Evolutionary conservation across 1,140 invertebrate genomes (phyloP), one percentile per base, ranked within the genome.

Genomic region (Phymorhynchus buccinoides): DNA sequence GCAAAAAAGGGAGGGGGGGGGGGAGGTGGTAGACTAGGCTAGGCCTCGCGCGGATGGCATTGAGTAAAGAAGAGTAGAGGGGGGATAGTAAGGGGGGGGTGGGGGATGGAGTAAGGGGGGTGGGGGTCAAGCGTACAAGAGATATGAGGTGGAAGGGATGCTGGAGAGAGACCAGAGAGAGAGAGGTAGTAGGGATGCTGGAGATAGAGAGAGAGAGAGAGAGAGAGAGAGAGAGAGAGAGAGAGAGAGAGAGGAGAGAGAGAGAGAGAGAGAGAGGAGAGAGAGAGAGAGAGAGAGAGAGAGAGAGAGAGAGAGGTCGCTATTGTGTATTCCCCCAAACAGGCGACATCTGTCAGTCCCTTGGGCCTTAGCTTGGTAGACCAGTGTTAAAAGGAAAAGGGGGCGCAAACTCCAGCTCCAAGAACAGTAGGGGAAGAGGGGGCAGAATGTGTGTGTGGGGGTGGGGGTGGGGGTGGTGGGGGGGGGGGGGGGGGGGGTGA

Each of bases 281-380:
- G n/a, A 56, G n/a, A 80, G 79, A 30, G 79, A 56, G 52, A 62
- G 22, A 68, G 35, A 35, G 27, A 44, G 81, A 12, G 48, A 30
- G 48, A 41, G 41, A 68, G 32, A 68, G 80, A 66, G 52, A 30
- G 62, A 39, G 62, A 83, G 66, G 81, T 83, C 81, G 81, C 62
- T 83, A 83, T 83, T 83, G 81, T 83, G 81, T 83, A 83, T 83
- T 83, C 62, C 42, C n/a, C 30, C 81, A 83, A 83, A 83, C 81
- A 83, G 62, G 22, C 81, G 66, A 83, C 81, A 83, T 83, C 81
- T 83, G 81, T 83, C 81, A 82, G 80, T 30, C 80, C 27, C 18
- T 35, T 48, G 44, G 7, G 9, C 81, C 37, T 39, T 44, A 68
- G 62, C 66, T 83, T 83, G 30, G 81, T 83, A 83, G 81, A 62